Evolutionary conservation across 2,888 invertebrate species (phyloP).

Genomic region (Pseudeuparius sepicola): DNA sequence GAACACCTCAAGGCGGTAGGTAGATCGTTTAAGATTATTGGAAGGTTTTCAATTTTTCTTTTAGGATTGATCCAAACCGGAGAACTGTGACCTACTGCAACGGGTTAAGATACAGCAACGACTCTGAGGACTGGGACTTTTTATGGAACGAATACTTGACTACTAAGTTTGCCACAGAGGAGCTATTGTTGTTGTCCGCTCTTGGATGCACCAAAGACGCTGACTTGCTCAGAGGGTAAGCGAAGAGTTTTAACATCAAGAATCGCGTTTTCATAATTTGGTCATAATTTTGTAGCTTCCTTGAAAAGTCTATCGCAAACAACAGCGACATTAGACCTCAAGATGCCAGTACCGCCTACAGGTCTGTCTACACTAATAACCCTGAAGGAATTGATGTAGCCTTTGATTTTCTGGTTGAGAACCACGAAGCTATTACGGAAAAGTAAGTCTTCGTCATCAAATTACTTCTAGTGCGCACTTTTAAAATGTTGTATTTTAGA

Average conservation of each 20-base stretch:
- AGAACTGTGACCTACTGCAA: slow-evolving; percentile 67
- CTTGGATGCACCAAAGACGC: slow-evolving; percentile 56
- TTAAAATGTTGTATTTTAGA: too few relatives aligned
- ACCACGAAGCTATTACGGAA: slow-evolving; percentile 28
- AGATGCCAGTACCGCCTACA: slow-evolving; percentile 38
- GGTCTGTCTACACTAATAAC: slow-evolving; percentile 41
- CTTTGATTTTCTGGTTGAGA: slow-evolving; percentile 41
- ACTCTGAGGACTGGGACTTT: slow-evolving; percentile 49
- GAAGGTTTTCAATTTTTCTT: too few relatives aligned
- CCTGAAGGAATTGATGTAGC: slow-evolving; percentile 43
- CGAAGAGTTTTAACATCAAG: too few relatives aligned
- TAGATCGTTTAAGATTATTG: slow-evolving; percentile 34
- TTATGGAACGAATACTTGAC: slow-evolving; percentile 48
- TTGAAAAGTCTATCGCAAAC: slow-evolving; percentile 24
- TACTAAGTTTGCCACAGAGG: slow-evolving; percentile 55
- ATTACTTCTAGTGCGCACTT: not conserved
- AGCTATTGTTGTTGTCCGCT: slow-evolving; percentile 51
- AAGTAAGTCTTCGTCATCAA: too few relatives aligned
- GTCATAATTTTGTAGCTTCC: slow-evolving; percentile 25
- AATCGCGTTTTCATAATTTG: too few relatives aligned
- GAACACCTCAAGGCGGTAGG: slow-evolving; percentile 12
- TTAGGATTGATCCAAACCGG: slow-evolving; percentile 51
- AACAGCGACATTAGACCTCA: slow-evolving; percentile 39
- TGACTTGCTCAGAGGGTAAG: slow-evolving; percentile 45
- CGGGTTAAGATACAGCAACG: slow-evolving; percentile 46